Evolutionary conservation across 2,797 vertebrate genomes (phyloP).

Genomic region (Serranus cabrilla): DNA sequence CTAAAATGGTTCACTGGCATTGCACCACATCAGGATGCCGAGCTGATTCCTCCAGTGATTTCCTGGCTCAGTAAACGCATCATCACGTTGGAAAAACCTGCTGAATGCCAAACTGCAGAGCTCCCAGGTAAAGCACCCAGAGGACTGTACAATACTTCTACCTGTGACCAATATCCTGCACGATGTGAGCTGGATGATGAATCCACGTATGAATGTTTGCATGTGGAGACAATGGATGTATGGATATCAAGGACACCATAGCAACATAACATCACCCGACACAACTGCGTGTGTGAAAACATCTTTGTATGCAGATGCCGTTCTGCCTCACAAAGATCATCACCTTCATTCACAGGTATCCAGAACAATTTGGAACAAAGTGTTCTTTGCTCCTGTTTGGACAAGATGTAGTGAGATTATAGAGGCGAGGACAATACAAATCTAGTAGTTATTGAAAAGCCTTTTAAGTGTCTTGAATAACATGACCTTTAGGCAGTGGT

Average conservation of each 20-base stretch:
- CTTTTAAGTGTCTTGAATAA: neutral
- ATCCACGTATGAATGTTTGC: neutral
- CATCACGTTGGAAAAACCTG: constrained; percentile 1
- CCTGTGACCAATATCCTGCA: neutral
- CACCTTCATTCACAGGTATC: constrained; percentile 41
- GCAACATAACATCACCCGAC: neutral
- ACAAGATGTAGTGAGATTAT: neutral
- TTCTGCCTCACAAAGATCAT: constrained; percentile 26
- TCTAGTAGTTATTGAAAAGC: neutral
- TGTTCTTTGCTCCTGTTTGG: neutral
- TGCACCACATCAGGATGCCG: neutral
- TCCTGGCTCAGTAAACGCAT: neutral
- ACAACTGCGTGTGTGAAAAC: neutral
- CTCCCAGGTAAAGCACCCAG: neutral
- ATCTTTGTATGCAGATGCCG: constrained; percentile 49
- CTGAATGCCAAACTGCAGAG: neutral
- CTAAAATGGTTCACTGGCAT: neutral
- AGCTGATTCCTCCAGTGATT: neutral
- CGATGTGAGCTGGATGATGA: neutral
- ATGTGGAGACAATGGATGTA: too few species aligned
- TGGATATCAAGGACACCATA: neutral
- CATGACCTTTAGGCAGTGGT: too few species aligned
- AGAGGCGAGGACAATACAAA: neutral
- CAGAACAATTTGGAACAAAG: constrained; percentile 36
- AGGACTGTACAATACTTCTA: neutral